These are phyloP conservation scores for Columba livia DNA, from an alignment of 2,113 vertebrate species.

Conservation along the genomic window DNA sequence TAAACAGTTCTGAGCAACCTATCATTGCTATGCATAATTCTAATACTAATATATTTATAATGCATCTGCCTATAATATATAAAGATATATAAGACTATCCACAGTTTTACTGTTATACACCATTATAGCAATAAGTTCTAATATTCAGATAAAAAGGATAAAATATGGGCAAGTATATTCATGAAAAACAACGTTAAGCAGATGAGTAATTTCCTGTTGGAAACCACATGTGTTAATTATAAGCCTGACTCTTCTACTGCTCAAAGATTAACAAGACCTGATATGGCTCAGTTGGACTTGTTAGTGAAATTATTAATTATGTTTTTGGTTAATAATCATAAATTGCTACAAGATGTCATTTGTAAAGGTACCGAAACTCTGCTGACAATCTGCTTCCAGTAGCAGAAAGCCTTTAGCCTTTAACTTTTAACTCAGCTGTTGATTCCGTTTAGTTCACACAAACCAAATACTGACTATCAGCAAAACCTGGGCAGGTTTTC, in stretches of 20 bases:
- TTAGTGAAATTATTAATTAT: slow-evolving; percentile 18
- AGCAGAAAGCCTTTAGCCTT: neutral
- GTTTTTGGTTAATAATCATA: neutral
- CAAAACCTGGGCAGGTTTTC: neutral
- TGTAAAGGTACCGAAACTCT: neutral
- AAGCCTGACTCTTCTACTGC: neutral
- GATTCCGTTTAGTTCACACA: neutral
- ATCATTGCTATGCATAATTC: neutral
- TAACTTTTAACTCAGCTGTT: neutral
- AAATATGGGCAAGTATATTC: neutral
- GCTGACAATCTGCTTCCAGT: neutral
- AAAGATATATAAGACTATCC: neutral
- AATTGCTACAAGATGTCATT: neutral
- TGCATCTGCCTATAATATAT: neutral
- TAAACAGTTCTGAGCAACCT: neutral
- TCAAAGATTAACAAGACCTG: slow-evolving; percentile 1
- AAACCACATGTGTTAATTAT: slow-evolving; percentile 10
- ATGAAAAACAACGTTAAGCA: neutral
- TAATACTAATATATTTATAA: neutral
- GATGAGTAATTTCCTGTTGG: slow-evolving; percentile 40
- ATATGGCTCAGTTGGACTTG: neutral
- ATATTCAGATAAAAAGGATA: neutral
- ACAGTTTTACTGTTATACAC: neutral
- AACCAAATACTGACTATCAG: neutral
- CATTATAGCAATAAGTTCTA: neutral